phyloP scores from a whole-genome alignment of 2,113 vertebrate species.

The Lanius ludovicianus region DNA sequence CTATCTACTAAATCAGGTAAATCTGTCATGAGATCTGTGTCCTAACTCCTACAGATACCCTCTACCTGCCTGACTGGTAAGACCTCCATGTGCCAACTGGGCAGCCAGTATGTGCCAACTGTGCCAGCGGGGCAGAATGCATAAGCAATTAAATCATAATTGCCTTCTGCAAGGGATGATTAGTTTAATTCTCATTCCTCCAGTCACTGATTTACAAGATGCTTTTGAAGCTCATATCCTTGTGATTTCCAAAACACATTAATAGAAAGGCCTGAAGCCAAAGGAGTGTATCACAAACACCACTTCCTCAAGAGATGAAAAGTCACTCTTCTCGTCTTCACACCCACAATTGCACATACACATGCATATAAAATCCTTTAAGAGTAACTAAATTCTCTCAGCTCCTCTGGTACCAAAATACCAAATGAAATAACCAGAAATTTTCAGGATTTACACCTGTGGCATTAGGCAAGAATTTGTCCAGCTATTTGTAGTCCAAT shows the following conservation, averaged over 20 bases:
- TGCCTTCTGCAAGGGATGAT: background rate
- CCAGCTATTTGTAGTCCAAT: background rate
- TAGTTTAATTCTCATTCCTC: background rate
- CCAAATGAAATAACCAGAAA: background rate
- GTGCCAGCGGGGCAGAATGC: background rate
- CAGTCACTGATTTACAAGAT: conserved; percentile 3
- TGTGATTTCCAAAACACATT: background rate
- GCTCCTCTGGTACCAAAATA: background rate
- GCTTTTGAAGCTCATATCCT: background rate
- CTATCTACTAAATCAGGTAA: background rate
- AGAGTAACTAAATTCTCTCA: background rate
- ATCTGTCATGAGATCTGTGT: background rate
- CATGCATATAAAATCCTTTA: background rate
- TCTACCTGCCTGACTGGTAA: background rate
- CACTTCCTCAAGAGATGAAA: background rate
- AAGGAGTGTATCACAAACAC: background rate
- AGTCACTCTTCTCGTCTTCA: background rate
- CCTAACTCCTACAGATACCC: background rate
- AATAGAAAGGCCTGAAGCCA: background rate
- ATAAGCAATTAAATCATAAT: background rate
- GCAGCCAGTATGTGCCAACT: background rate
- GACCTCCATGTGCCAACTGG: background rate
- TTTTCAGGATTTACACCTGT: background rate
- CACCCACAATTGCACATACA: background rate
- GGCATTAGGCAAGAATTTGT: background rate